Evolutionary conservation across 92 coral and sea anemone genomes (phyloP).

Genomic region (Virgularia gustaviana): DNA sequence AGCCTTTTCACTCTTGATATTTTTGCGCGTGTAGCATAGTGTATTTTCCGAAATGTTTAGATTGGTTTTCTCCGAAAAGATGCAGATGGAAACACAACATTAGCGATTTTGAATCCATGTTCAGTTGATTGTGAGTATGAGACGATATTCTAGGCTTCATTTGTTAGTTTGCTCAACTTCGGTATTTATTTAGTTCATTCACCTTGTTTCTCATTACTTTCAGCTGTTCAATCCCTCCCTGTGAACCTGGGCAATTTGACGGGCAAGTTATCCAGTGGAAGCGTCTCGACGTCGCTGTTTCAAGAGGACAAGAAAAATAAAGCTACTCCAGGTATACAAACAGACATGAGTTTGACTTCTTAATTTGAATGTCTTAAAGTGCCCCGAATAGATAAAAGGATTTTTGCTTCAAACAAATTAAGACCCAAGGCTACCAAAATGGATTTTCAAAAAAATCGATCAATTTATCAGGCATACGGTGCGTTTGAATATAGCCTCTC

Average conservation of each 20-base stretch:
- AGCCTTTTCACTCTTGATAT: neutral
- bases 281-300: slow-evolving; percentile 84
- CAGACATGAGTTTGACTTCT: too few relatives aligned
- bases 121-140: slow-evolving; percentile 59
- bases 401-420: too few relatives aligned
- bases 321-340: slow-evolving; percentile 97
- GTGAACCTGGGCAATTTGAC: slow-evolving; percentile 71
- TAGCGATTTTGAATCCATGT: slow-evolving; percentile 81
- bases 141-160: neutral
- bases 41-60: slow-evolving; percentile 34
- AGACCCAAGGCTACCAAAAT: neutral
- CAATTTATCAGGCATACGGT: too few relatives aligned
- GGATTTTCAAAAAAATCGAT: neutral
- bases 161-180: neutral
- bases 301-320: slow-evolving; percentile 95
- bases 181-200: too few relatives aligned
- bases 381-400: too few relatives aligned
- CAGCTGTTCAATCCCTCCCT: slow-evolving; percentile 66
- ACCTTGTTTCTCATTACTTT: neutral
- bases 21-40: neutral
- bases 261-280: slow-evolving; percentile 76
- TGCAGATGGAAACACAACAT: slow-evolving; percentile 82
- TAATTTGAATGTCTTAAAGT: too few relatives aligned
- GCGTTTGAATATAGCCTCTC: too few relatives aligned
- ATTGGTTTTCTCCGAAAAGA: slow-evolving; percentile 84